Evolutionary conservation across 2,888 invertebrate species (phyloP).

Genomic region (Hemaris fuciformis): DNA sequence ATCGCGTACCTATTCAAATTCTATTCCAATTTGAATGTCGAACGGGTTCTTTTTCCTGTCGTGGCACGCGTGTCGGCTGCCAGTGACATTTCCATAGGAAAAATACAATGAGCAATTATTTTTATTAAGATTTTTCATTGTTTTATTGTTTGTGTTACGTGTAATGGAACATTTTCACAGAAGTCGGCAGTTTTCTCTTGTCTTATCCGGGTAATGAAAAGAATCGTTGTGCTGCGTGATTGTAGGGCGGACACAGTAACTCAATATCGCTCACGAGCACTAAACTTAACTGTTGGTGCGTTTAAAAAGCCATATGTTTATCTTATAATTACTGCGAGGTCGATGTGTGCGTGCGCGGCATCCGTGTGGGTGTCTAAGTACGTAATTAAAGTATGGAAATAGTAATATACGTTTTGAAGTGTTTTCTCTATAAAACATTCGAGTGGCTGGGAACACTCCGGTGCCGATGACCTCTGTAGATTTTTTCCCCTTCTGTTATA

Average conservation of each 20-base stretch:
- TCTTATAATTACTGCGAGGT: constrained; percentile 58
- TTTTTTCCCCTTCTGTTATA: constrained; percentile 67
- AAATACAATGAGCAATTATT: constrained; percentile 67
- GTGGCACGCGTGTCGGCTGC: constrained; percentile 50
- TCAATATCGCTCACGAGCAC: constrained; percentile 51
- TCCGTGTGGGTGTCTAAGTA: constrained; percentile 64
- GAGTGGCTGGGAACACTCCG: constrained; percentile 74
- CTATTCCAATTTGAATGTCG: constrained; percentile 72
- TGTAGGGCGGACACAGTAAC: constrained; percentile 54
- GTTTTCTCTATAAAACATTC: constrained; percentile 79
- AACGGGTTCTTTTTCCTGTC: constrained; percentile 74
- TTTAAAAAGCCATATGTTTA: constrained; percentile 73
- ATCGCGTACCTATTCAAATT: constrained; percentile 74
- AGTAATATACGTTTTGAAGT: constrained; percentile 80
- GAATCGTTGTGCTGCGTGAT: constrained; percentile 18
- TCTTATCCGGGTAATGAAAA: constrained; percentile 19
- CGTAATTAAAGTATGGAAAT: constrained; percentile 77
- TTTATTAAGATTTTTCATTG: constrained; percentile 46
- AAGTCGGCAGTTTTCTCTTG: constrained; percentile 9
- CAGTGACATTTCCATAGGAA: constrained; percentile 58
- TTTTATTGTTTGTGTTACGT: constrained; percentile 28
- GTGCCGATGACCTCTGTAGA: constrained; percentile 62
- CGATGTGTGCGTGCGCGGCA: constrained; percentile 42
- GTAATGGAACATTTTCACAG: constrained; percentile 4
- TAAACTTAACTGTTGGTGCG: constrained; percentile 46